Evolutionary conservation across 2,797 vertebrate species (phyloP).

Genomic region (Cyclopterus lumpus): DNA sequence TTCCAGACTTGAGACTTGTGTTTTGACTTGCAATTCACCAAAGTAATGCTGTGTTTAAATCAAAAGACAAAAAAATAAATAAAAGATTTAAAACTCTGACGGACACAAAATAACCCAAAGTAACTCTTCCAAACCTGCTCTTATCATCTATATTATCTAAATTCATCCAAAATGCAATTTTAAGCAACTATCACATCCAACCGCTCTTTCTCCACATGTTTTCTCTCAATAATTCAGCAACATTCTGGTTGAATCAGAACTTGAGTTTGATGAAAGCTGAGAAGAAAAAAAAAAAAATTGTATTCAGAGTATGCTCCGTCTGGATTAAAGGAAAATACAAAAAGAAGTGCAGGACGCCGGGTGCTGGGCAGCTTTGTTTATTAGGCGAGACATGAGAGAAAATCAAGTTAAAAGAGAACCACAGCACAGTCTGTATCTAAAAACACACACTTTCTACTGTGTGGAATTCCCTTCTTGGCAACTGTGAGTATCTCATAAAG

Average conservation of each 20-base stretch:
- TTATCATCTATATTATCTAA: background rate
- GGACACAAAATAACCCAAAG: background rate
- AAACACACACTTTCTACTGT: conserved; percentile 44
- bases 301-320: conserved; percentile 6
- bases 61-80: background rate
- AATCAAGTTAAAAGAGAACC: conserved; percentile 39
- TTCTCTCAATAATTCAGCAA: background rate
- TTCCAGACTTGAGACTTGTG: background rate
- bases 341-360: conserved; percentile 12
- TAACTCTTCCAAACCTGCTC: background rate
- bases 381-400: conserved; percentile 50
- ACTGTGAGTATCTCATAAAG: conserved; percentile 49
- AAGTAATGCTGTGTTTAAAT: background rate
- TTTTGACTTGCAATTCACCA: background rate
- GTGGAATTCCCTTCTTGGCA: conserved; percentile 61
- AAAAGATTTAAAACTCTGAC: background rate
- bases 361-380: conserved; percentile 58
- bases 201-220: background rate
- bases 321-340: conserved; percentile 34
- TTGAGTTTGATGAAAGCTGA: background rate
- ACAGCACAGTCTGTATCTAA: conserved; percentile 49
- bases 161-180: background rate
- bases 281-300: background rate
- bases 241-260: conserved; percentile 1
- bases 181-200: background rate